Evolutionary conservation across 2,797 vertebrate species (phyloP).

Genomic region (Notolepis coatsorum): DNA sequence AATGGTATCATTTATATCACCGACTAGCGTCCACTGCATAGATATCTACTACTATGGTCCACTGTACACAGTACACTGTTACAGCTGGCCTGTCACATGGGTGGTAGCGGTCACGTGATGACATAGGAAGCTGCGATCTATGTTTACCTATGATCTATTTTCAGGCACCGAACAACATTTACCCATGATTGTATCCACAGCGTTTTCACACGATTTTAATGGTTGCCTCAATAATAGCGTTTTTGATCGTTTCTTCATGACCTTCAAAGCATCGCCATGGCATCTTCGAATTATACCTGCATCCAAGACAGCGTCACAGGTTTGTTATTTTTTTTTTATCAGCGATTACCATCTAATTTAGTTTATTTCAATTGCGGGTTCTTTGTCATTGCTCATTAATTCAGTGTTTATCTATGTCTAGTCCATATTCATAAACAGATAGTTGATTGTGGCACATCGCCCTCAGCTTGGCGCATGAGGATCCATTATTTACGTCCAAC

Average conservation of each 20-base stretch:
- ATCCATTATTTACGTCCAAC: neutral
- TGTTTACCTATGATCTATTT: slow-evolving; percentile 55
- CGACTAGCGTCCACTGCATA: no score
- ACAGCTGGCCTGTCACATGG: slow-evolving; percentile 67
- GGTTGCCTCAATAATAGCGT: neutral
- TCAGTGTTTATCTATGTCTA: neutral
- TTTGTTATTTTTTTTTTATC: slow-evolving; percentile 50
- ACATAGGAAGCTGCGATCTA: slow-evolving; percentile 40
- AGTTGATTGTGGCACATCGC: neutral
- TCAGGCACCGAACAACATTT: neutral
- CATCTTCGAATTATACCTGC: slow-evolving; percentile 48
- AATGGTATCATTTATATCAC: no score
- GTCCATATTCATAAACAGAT: neutral
- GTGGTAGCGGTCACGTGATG: slow-evolving; percentile 50
- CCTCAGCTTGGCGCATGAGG: no score
- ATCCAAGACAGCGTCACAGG: slow-evolving; percentile 64
- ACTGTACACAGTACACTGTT: no score
- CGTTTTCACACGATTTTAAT: accelerated
- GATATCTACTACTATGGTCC: no score
- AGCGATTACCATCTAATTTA: neutral
- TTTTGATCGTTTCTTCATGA: slow-evolving; percentile 1
- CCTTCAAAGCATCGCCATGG: slow-evolving; percentile 54
- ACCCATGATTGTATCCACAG: neutral
- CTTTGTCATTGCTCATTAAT: neutral
- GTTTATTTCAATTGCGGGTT: neutral